These are phyloP conservation scores for Umimayanthus kanabou DNA, from an alignment of 92 coral and sea anemone species.

Conservation along the genomic window DNA sequence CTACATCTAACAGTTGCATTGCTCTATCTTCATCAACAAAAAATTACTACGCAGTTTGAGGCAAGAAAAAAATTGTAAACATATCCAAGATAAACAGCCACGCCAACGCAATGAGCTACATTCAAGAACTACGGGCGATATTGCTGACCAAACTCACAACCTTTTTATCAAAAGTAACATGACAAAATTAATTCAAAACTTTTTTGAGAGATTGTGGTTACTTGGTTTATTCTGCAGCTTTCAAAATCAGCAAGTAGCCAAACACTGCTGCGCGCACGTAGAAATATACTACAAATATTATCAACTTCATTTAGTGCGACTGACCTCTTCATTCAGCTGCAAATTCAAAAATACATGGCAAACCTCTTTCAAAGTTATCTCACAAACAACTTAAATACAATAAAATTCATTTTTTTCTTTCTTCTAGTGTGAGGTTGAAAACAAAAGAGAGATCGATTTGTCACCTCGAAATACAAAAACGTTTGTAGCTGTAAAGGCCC, in stretches of 20 bases:
- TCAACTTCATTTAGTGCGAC: not conserved
- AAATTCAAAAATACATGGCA: not conserved
- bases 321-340: conserved; percentile 15
- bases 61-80: not conserved
- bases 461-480: conserved; percentile 16
- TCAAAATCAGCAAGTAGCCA: not conserved
- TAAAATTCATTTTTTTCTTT: conserved; percentile 25
- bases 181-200: not conserved
- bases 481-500: conserved; percentile 24
- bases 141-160: not conserved
- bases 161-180: not conserved
- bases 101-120: not conserved
- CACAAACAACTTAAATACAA: conserved; percentile 2
- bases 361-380: not conserved
- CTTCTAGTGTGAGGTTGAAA: conserved; percentile 13
- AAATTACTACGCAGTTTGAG: not conserved
- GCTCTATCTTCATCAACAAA: not conserved
- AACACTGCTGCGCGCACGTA: not conserved
- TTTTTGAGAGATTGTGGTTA: no score
- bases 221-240: not conserved
- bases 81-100: not conserved
- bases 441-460: not conserved
- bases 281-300: no score
- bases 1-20: not conserved
- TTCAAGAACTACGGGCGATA: not conserved